phyloP scores from a whole-genome alignment of 2,888 invertebrate genomes.

The Brachypalpus laphriformis region DNA sequence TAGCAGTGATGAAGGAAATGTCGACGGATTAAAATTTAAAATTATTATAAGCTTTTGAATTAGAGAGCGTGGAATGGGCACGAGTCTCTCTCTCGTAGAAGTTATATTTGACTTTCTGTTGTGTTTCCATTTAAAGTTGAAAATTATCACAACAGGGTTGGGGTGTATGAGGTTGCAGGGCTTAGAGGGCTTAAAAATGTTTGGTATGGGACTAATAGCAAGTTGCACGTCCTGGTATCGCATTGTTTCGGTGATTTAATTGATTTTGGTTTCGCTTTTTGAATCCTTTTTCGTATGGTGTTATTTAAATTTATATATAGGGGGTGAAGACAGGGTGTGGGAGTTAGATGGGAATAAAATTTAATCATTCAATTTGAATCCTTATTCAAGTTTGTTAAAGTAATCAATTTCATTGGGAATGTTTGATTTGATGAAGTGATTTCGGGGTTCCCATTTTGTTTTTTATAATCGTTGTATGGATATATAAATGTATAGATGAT shows the following conservation, averaged over 20 bases:
- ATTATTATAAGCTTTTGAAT: constrained; percentile 60
- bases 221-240: constrained; percentile 18
- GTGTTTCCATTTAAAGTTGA: constrained; percentile 27
- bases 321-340: too few species aligned
- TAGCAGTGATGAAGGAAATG: constrained; percentile 15
- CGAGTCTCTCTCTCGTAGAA: background rate
- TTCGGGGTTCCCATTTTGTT: too few species aligned
- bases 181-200: background rate
- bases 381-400: too few species aligned
- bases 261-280: constrained; percentile 53
- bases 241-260: constrained; percentile 45
- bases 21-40: constrained; percentile 57
- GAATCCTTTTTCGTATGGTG: constrained; percentile 9
- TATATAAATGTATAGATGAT: too few species aligned
- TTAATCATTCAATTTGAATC: too few species aligned
- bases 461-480: too few species aligned
- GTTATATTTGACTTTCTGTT: constrained; percentile 56
- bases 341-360: too few species aligned
- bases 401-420: too few species aligned
- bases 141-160: constrained; percentile 28
- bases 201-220: constrained; percentile 12
- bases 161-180: background rate
- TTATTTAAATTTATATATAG: constrained; percentile 45
- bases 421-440: too few species aligned
- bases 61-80: constrained; percentile 19